Percentiles rank a stretch among this genome's conserved stretches.
Evolutionary conservation across 1,140 invertebrate genomes (phyloP).

Genomic region (Liolophura sinensis): DNA sequence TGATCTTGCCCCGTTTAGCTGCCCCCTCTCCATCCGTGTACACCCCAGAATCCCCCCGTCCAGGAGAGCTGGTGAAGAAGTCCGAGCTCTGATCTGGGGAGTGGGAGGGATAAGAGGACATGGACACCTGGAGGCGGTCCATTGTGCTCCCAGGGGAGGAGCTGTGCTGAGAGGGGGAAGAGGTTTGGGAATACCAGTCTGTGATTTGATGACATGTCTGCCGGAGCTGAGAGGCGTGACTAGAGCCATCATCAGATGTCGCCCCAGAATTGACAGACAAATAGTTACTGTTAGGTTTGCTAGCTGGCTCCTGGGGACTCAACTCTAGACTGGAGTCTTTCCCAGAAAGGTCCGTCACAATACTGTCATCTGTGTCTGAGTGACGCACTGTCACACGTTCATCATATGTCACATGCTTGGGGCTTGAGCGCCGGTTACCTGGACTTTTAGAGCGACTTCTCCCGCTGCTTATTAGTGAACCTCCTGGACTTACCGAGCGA

Average conservation of each 20-base stretch:
- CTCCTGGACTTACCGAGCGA: constrained; percentile 30
- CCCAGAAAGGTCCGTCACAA: constrained; percentile 27
- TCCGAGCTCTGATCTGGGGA: constrained; percentile 13
- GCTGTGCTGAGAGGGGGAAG: too few relatives aligned
- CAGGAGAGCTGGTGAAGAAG: background rate
- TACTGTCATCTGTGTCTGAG: constrained; percentile 36
- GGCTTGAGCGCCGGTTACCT: constrained; percentile 22
- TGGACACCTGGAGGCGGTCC: too few relatives aligned
- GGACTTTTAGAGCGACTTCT: constrained; percentile 16
- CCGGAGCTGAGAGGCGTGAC: constrained; percentile 19
- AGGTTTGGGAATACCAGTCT: too few relatives aligned
- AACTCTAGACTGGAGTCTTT: constrained; percentile 16
- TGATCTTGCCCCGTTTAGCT: constrained; percentile 7
- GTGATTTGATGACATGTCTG: constrained; percentile 36
- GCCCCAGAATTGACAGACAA: too few relatives aligned
- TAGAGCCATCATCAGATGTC: too few relatives aligned
- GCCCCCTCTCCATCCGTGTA: background rate
- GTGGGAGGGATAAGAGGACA: background rate
- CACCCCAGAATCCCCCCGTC: background rate
- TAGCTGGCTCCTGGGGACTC: background rate
- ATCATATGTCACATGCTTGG: constrained; percentile 43
- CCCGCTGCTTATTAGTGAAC: constrained; percentile 15
- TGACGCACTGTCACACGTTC: constrained; percentile 36
- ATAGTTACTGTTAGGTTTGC: too few relatives aligned
- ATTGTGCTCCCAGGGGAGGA: too few relatives aligned